phyloP scores from a whole-genome alignment of 2,797 vertebrate genomes.

The Hypotaenidia okinawae region DNA sequence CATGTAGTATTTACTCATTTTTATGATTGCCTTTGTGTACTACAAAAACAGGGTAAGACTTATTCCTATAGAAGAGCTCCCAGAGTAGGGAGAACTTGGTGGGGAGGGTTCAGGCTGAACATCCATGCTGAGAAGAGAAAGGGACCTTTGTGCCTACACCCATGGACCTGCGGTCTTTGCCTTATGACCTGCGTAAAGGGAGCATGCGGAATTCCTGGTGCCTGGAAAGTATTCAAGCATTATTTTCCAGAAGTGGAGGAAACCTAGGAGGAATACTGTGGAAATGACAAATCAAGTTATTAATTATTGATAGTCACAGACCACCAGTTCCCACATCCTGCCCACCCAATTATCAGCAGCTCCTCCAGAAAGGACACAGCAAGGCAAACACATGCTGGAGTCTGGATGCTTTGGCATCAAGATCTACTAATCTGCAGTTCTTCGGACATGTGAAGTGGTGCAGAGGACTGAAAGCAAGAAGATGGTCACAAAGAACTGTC shows the following conservation, averaged over 20 bases:
- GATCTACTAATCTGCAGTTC: not conserved
- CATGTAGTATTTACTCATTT: not conserved
- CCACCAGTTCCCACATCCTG: not conserved
- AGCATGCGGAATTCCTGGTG: not conserved
- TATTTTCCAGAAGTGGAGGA: not conserved
- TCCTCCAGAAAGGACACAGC: not conserved
- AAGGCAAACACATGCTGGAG: not conserved
- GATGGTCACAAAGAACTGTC: not conserved
- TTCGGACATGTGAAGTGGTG: not conserved
- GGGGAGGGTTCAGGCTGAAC: not conserved
- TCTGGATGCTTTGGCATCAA: not conserved
- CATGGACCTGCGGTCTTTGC: not conserved
- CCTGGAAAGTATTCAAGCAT: not conserved
- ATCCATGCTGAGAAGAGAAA: not conserved
- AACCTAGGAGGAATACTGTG: not conserved
- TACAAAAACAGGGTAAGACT: not conserved
- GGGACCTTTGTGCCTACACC: not conserved
- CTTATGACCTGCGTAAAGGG: not conserved
- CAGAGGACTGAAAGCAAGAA: not conserved
- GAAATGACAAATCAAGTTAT: conserved; percentile 1
- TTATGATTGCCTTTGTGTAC: not conserved
- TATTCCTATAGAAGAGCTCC: not conserved
- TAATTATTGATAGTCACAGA: not conserved
- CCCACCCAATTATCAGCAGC: not conserved
- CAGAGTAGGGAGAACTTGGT: not conserved